phyloP scores from a whole-genome alignment of 30 jellyfish, hydroid and myxozoan species.

The Phacellophora camtschatica region DNA sequence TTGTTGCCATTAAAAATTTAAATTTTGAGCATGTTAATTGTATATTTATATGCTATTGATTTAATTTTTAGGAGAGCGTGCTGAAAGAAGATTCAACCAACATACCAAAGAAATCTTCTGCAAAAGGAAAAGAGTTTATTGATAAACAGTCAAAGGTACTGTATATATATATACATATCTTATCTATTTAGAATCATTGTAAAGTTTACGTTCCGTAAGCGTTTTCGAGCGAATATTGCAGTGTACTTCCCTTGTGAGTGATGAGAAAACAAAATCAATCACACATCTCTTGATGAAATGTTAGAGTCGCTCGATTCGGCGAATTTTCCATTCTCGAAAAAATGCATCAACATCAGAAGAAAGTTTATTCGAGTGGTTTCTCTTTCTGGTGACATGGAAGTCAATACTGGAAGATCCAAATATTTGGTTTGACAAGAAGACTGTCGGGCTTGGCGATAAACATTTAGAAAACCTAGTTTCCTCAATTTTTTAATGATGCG shows the following conservation, averaged over 20 bases:
- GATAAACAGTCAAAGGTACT: slow-evolving; percentile 59
- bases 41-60: no score
- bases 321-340: slow-evolving; percentile 18
- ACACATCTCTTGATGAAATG: slow-evolving; percentile 60
- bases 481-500: no score
- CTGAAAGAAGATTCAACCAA: slow-evolving; percentile 52
- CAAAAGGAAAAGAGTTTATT: slow-evolving; percentile 61
- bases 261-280: slow-evolving; percentile 37
- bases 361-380: slow-evolving; percentile 46
- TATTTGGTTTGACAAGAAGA: slow-evolving; percentile 70
- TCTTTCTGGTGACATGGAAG: background rate
- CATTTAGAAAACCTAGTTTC: no score
- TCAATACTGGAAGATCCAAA: slow-evolving; percentile 31
- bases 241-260: slow-evolving; percentile 63
- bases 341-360: slow-evolving; percentile 52
- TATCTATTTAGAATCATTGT: no score
- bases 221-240: slow-evolving; percentile 68
- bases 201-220: slow-evolving; percentile 59
- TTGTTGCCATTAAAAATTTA: no score
- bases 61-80: slow-evolving; percentile 47
- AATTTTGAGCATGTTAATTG: no score
- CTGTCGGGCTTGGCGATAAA: no score
- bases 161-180: no score
- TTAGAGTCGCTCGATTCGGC: slow-evolving; percentile 70
- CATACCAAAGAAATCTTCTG: slow-evolving; percentile 48